phyloP scores from a whole-genome alignment of 1,140 invertebrate species.

The Papilio glaucus region DNA sequence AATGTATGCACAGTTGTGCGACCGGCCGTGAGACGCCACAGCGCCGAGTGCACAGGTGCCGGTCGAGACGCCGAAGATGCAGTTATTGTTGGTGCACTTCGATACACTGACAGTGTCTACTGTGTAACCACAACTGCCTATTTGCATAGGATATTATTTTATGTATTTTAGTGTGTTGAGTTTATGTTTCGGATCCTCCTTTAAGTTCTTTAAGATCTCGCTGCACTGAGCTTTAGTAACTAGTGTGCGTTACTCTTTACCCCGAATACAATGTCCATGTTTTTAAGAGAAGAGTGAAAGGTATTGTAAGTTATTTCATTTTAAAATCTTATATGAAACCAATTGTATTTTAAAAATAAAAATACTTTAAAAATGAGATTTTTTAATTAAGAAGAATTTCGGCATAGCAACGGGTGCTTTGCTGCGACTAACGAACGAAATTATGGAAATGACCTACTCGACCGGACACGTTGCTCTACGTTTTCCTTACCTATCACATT shows the following conservation, averaged over 20 bases:
- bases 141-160: not conserved
- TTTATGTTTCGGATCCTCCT: too few species aligned
- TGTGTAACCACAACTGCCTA: not conserved
- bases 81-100: not conserved
- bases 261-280: too few species aligned
- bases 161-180: not conserved
- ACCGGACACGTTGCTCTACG: slow-evolving; percentile 20
- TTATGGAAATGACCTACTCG: slow-evolving; percentile 60
- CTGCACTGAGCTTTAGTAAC: too few species aligned
- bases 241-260: too few species aligned
- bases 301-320: too few species aligned
- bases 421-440: slow-evolving; percentile 56
- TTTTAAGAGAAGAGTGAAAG: too few species aligned
- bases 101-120: not conserved
- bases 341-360: not conserved
- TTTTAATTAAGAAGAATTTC: slow-evolving; percentile 57
- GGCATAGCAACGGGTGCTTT: slow-evolving; percentile 52
- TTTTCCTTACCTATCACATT: slow-evolving; percentile 10
- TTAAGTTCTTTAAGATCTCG: too few species aligned
- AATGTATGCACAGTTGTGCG: slow-evolving; percentile 43
- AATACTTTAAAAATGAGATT: slow-evolving; percentile 35
- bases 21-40: not conserved
- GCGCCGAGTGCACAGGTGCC: not conserved
- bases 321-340: not conserved
- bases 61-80: not conserved